Evolutionary conservation across 2,888 invertebrate genomes (phyloP).

Genomic region (Phalera bucephala): DNA sequence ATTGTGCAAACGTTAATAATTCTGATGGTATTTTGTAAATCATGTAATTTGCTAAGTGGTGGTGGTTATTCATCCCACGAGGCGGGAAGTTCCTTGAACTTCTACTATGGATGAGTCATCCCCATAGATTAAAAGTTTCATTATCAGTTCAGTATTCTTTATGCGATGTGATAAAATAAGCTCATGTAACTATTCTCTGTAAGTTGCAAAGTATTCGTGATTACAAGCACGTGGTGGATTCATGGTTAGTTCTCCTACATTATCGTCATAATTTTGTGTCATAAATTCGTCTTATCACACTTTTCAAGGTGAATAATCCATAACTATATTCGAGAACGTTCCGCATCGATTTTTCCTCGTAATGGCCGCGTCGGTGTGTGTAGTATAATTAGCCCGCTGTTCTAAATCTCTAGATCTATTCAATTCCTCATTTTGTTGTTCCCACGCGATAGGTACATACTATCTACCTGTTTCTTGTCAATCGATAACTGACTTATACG

Average conservation of each 20-base stretch:
- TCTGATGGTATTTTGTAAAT: neutral
- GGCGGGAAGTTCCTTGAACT: slow-evolving; percentile 10
- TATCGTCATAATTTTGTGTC: too few species aligned
- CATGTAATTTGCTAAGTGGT: neutral
- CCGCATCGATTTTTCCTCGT: slow-evolving; percentile 54
- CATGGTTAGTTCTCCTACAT: too few species aligned
- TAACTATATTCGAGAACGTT: slow-evolving; percentile 54
- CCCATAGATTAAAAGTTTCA: too few species aligned
- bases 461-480: too few species aligned
- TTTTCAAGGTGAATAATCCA: neutral
- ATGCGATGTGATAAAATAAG: too few species aligned
- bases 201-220: neutral
- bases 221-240: neutral
- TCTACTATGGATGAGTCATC: neutral
- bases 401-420: too few species aligned
- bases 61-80: neutral
- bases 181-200: too few species aligned
- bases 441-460: too few species aligned
- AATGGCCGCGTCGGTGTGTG: slow-evolving; percentile 45
- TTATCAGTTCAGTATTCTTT: too few species aligned
- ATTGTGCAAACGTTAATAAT: neutral
- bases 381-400: slow-evolving; percentile 1
- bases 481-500: too few species aligned
- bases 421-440: too few species aligned
- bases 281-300: neutral